Base-by-base conservation (phyloP, 2,888 invertebrate species). In the Bombyx huttoni region DNA sequence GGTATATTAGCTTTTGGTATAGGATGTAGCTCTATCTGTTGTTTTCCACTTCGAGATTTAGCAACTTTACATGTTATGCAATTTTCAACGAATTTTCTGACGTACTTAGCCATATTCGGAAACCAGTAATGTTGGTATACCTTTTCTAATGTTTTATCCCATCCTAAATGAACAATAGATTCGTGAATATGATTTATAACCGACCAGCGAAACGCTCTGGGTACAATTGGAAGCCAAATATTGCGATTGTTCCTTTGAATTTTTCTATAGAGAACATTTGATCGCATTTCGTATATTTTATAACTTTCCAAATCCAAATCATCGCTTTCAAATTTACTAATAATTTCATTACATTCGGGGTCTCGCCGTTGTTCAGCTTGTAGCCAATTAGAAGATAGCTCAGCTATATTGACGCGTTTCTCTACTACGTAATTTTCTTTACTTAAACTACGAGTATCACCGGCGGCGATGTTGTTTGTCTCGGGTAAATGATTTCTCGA, bases 41-140 rank as follows among this genome's bases (percentile, higher is more conserved):
- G 13, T 50, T 56, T 62, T 0, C 64, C 65, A 0, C 60, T 59
- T 12, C 54, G 49, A 0, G 55, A 49, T 48, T 64, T 67, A 0
- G 62, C 50, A 0, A 65, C 49, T 48, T 52, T 61, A 34, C 67
- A 67, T 0, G 65, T 70, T 7, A 73, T 53, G 51, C 73, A 74
- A 24, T 59, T 63, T 0, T 70, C 67, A 0, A 68, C 62, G 51
- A 72, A 75, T 51, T 67, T 68, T 46, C 64, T 51, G 0, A 73
- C 69, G 46, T 57, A 67, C 34, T 58, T 61, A 0, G 61, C 7
- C 67, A 72, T 71, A 1, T 57, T 47, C 0, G 53, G 53, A 49
- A 73, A 73, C 71, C 71, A 73, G 46, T 68, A 70, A 13, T 56
- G 51, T 5, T 68, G 56, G 34, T 65, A 67, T 0, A 61, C n/a